Base-by-base conservation (phyloP, 2,113 vertebrate genomes). In the Protobothrops flavoviridis region DNA sequence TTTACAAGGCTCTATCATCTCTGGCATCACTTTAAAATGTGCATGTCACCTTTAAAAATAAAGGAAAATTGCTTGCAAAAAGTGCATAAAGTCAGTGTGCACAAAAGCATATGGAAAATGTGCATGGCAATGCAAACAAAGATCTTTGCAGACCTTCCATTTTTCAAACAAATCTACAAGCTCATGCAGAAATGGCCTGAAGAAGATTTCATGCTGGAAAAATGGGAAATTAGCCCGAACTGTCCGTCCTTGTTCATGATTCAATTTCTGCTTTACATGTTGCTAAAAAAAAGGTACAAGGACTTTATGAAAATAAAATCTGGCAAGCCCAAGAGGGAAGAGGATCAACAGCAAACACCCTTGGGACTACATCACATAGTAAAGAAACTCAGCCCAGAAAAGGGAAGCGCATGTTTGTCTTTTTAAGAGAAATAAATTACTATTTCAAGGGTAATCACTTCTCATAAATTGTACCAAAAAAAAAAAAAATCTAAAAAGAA, bases 351-450 rank as follows among this genome's bases (percentile, higher is more conserved):
- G 69, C 21, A 11, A 8, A 57, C 13, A 5, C 43, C 52, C 61
- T 21, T 89, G 87, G 92, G 92, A 24, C 64, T 5, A 23, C 29
- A 53, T 56, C 81, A 56, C 6, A 45, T 45, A 85, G 53, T 93
- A 13, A 2, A 90, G 69, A 90, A 55, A 90, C 57, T 85, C 45
- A 74, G 11, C 26, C 29, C 69, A 24, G 81, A 56, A 89, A 93
- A 50, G 89, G 92, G 92, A 90, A 93, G 33, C 29, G 39, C 29
- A 52, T 85, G n/a, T 33, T 90, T 53, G 29, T 57, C 91, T 48
- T 57, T 57, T 89, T 50, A 59, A 93, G 53, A 85, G 26, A 93
- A 90, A 90, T 90, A 3, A 8, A 81, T 39, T 81, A 56, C 81
- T 74, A 90, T 85, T 85, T 93, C 43, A 33, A 93, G 29, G 53